Conservation (phyloP, 1,140 invertebrate species). For the Procambarus clarkii region DNA sequence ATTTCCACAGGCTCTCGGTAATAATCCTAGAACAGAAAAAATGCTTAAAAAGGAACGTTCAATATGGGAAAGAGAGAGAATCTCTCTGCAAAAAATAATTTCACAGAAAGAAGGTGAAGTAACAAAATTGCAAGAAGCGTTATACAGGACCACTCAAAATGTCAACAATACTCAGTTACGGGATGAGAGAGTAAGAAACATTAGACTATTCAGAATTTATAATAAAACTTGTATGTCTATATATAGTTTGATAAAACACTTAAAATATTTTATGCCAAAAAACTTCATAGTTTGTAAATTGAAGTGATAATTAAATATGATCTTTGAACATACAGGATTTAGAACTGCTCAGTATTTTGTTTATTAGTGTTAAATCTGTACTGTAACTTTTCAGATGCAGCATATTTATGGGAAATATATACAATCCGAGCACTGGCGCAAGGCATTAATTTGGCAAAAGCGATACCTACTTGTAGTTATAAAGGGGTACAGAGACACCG, state of each 20-base stretch:
- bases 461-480: conserved; percentile 38
- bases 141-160: background rate
- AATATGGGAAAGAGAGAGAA: conserved; percentile 40
- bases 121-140: background rate
- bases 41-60: background rate
- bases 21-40: background rate
- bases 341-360: too few species aligned
- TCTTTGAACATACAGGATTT: too few species aligned
- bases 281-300: too few species aligned
- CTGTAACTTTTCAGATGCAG: conserved; percentile 13
- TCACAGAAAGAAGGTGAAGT: conserved; percentile 7
- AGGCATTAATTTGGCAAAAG: conserved; percentile 46
- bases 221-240: background rate
- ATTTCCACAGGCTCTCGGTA: background rate
- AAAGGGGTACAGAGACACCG: conserved; percentile 28
- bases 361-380: background rate
- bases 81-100: background rate
- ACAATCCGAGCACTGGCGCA: conserved; percentile 21
- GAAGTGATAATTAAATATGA: too few species aligned
- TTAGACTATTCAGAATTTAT: background rate
- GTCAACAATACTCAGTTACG: background rate
- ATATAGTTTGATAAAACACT: background rate
- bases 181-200: conserved; percentile 15
- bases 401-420: conserved; percentile 45
- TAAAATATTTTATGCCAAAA: too few species aligned